Percentiles rank a stretch among this genome's conserved stretches.
Conservation (phyloP, 2,888 invertebrate species). For the Drosophila histrio region DNA sequence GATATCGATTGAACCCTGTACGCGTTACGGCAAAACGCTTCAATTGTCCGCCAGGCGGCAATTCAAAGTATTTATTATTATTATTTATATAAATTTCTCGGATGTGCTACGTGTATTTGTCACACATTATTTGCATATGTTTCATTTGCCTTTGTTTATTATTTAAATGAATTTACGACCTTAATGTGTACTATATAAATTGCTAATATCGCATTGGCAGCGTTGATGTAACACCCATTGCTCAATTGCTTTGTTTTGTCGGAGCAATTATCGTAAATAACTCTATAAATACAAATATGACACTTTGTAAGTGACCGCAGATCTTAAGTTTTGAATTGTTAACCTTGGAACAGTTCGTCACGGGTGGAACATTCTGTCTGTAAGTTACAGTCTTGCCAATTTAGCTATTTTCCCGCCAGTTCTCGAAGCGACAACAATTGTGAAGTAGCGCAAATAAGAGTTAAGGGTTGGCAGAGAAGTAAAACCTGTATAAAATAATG, state of each 20-base stretch:
- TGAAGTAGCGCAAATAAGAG: too few relatives aligned
- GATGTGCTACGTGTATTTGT: conserved; percentile 21
- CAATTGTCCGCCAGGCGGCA: conserved; percentile 53
- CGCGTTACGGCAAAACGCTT: conserved; percentile 13
- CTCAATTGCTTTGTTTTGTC: conserved; percentile 62
- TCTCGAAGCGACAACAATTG: too few relatives aligned
- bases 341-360: conserved; percentile 12
- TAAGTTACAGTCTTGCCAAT: too few relatives aligned
- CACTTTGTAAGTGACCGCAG: conserved; percentile 3
- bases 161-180: conserved; percentile 71
- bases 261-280: conserved; percentile 51
- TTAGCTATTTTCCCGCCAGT: too few relatives aligned
- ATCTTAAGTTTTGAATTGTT: neutral
- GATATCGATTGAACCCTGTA: conserved; percentile 50
- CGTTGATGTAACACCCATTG: conserved; percentile 45
- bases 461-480: too few relatives aligned
- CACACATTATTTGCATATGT: conserved; percentile 56
- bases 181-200: conserved; percentile 27
- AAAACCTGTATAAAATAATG: too few relatives aligned
- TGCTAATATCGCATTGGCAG: conserved; percentile 8
- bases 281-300: conserved; percentile 29
- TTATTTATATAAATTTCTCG: conserved; percentile 17
- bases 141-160: conserved; percentile 27
- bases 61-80: conserved; percentile 67
- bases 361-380: neutral